Conservation (phyloP, 2,113 vertebrate genomes). For the Hemiscyllium ocellatum region DNA sequence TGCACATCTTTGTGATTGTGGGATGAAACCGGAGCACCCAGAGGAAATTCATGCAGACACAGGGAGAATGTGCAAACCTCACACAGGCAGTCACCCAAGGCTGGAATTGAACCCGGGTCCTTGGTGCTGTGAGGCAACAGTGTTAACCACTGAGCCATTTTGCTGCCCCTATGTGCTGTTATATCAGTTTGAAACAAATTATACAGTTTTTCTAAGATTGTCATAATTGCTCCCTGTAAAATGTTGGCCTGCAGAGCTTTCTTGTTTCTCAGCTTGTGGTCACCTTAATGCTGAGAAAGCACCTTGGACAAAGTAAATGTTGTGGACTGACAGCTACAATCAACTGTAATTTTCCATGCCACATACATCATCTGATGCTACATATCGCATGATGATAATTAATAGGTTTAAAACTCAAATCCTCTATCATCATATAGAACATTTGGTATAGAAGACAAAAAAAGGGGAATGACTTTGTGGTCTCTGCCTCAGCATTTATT, state of each 20-base stretch:
- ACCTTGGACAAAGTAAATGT: not conserved
- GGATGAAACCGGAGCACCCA: too few relatives aligned
- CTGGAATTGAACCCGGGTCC: too few relatives aligned
- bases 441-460: not conserved
- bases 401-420: not conserved
- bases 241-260: not conserved
- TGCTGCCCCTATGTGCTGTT: too few relatives aligned
- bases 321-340: not conserved
- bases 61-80: too few relatives aligned
- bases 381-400: slow-evolving; percentile 14
- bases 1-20: too few relatives aligned
- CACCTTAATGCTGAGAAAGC: slow-evolving; percentile 16
- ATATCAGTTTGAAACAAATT: not conserved
- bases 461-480: not conserved
- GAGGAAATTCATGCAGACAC: too few relatives aligned
- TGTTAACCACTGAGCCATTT: too few relatives aligned
- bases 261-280: not conserved
- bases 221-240: not conserved
- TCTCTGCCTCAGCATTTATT: not conserved
- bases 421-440: not conserved
- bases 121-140: too few relatives aligned
- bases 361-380: not conserved
- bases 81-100: too few relatives aligned
- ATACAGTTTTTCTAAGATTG: not conserved
- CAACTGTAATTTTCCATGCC: not conserved